phyloP scores from a whole-genome alignment of 2,888 invertebrate genomes.

The Odontomyia ornata region DNA sequence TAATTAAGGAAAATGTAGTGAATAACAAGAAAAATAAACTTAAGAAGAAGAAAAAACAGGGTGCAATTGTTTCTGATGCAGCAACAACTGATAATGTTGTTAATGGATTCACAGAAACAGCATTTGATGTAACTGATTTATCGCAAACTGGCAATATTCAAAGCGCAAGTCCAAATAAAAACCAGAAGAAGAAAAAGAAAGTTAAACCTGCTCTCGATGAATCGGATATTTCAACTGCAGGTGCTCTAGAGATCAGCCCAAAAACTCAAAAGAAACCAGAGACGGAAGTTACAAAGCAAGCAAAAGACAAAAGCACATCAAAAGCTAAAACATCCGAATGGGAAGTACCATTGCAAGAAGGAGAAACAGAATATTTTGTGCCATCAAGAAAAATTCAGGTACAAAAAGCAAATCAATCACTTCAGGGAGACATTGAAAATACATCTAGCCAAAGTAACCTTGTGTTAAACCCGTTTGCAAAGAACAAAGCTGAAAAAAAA shows the following conservation, averaged over 20 bases:
- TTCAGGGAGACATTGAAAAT: slow-evolving; percentile 50
- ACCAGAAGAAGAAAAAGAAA: background rate
- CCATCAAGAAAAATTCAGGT: slow-evolving; percentile 59
- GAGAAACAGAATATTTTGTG: slow-evolving; percentile 62
- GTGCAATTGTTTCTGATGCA: slow-evolving; percentile 59
- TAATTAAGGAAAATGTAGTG: background rate
- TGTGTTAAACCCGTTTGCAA: slow-evolving; percentile 55
- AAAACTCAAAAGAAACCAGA: background rate
- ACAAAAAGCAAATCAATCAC: slow-evolving; percentile 56
- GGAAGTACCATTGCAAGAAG: slow-evolving; percentile 63
- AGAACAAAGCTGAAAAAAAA: slow-evolving; percentile 44
- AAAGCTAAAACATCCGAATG: slow-evolving; percentile 54
- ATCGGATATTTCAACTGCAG: background rate
- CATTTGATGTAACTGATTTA: background rate
- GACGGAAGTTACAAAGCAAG: background rate
- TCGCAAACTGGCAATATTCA: background rate
- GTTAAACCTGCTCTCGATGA: background rate
- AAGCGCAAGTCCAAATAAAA: background rate
- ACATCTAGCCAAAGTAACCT: slow-evolving; percentile 52
- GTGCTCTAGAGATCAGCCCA: background rate
- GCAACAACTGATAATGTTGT: slow-evolving; percentile 16
- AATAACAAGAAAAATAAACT: background rate
- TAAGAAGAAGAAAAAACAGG: slow-evolving; percentile 18
- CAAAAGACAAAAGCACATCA: background rate
- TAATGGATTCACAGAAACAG: slow-evolving; percentile 44